Conservation (phyloP, 2,797 vertebrate genomes). For the Prunella strophiata region DNA sequence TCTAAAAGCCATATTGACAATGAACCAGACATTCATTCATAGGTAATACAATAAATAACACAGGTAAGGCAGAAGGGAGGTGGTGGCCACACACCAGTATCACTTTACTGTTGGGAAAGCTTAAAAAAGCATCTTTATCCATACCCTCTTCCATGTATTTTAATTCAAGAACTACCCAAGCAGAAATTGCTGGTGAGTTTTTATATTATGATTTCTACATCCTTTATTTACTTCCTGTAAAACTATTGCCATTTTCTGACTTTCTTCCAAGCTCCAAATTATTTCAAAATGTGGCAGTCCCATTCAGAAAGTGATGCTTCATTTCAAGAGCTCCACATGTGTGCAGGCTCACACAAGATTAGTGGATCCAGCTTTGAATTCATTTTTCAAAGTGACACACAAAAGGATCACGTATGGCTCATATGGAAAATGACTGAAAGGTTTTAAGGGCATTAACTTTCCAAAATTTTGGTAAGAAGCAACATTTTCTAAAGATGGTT, state of each 20-base stretch:
- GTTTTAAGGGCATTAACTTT: background rate
- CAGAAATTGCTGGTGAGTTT: background rate
- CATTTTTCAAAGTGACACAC: background rate
- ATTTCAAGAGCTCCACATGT: background rate
- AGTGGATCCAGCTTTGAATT: background rate
- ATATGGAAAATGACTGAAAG: background rate
- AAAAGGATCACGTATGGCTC: background rate
- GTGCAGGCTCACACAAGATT: background rate
- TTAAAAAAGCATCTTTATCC: background rate
- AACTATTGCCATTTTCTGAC: background rate
- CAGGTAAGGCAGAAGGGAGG: background rate
- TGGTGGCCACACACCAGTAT: background rate
- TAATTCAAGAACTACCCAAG: background rate
- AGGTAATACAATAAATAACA: background rate
- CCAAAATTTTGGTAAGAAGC: background rate
- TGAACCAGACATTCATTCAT: background rate
- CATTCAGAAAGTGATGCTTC: background rate
- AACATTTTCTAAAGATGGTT: background rate
- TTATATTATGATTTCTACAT: background rate
- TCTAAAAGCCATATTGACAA: background rate
- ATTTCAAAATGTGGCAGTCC: background rate
- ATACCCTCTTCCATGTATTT: background rate
- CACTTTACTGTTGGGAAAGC: background rate
- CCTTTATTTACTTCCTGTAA: background rate
- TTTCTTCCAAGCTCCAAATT: background rate